Conservation (phyloP, 2,888 invertebrate genomes). For the Linnaemya vulpina region DNA sequence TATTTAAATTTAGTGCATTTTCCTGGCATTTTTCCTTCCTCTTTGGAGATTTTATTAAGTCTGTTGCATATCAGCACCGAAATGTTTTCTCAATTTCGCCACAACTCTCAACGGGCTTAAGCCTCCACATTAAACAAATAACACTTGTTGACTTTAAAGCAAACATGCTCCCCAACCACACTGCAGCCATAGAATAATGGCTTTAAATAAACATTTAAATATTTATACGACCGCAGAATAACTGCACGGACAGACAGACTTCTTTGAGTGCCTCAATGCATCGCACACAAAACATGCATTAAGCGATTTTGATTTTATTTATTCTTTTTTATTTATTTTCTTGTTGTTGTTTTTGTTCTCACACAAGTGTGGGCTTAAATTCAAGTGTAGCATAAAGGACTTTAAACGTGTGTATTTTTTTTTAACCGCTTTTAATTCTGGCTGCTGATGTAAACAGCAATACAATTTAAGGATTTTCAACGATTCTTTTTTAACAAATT, state of each 20-base stretch:
- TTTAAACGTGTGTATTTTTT: slow-evolving; percentile 35
- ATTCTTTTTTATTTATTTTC: slow-evolving; percentile 7
- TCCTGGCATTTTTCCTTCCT: neutral
- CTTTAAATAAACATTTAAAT: slow-evolving; percentile 65
- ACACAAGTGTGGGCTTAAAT: neutral
- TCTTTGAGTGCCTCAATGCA: slow-evolving; percentile 28
- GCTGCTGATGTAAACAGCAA: neutral
- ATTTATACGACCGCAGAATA: slow-evolving; percentile 60
- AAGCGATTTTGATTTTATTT: slow-evolving; percentile 7
- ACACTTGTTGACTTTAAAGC: slow-evolving; percentile 49
- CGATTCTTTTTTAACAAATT: neutral
- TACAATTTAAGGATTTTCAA: slow-evolving; percentile 25
- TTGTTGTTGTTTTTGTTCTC: neutral
- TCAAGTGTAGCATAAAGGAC: neutral
- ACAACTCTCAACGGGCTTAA: neutral
- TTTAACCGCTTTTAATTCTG: slow-evolving; percentile 1
- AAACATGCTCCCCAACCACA: slow-evolving; percentile 26
- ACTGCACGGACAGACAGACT: slow-evolving; percentile 3
- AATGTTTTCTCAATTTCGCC: neutral
- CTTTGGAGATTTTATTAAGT: neutral
- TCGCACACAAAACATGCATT: slow-evolving; percentile 29
- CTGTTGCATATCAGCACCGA: neutral
- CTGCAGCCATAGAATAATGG: slow-evolving; percentile 45
- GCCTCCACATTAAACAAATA: slow-evolving; percentile 2
- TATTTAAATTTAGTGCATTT: no score